phyloP scores from a whole-genome alignment of 2,113 vertebrate genomes.

The Orycteropus afer region DNA sequence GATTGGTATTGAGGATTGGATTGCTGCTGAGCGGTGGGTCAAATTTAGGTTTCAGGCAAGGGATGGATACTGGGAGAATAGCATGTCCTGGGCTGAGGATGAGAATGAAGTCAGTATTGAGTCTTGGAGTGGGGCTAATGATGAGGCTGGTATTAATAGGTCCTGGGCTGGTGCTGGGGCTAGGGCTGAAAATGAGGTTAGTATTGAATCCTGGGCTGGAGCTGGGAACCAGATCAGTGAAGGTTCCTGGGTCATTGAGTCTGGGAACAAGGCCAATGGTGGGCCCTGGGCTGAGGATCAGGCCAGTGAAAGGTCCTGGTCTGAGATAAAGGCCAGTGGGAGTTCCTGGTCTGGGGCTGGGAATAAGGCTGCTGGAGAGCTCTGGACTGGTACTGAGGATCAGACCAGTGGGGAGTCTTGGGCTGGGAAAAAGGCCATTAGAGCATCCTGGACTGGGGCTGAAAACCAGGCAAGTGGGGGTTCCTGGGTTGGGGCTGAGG shows the following conservation, averaged over 20 bases:
- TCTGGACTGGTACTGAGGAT: slow-evolving; percentile 54
- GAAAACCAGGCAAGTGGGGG: slow-evolving; percentile 24
- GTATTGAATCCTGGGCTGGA: slow-evolving; percentile 60
- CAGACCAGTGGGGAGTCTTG: slow-evolving; percentile 52
- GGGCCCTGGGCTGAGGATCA: slow-evolving; percentile 46
- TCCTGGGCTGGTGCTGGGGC: slow-evolving; percentile 64
- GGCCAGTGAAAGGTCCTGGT: slow-evolving; percentile 52
- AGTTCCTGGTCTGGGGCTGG: slow-evolving; percentile 56
- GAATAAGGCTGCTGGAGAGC: slow-evolving; percentile 27
- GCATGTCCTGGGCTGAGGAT: slow-evolving; percentile 72
- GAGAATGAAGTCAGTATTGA: slow-evolving; percentile 62
- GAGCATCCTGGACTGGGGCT: slow-evolving; percentile 56
- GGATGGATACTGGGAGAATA: slow-evolving; percentile 79
- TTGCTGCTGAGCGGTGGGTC: slow-evolving; percentile 78
- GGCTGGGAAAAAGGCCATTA: slow-evolving; percentile 52
- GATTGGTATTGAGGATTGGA: slow-evolving; percentile 78
- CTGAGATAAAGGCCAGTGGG: slow-evolving; percentile 30
- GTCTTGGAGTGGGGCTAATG: slow-evolving; percentile 59
- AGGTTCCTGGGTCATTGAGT: slow-evolving; percentile 38
- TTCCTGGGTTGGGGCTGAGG: neutral
- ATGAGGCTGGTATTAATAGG: slow-evolving; percentile 37
- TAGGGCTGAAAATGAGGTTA: slow-evolving; percentile 34
- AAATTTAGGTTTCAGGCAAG: slow-evolving; percentile 79
- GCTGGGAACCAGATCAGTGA: slow-evolving; percentile 61
- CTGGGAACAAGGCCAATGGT: slow-evolving; percentile 25